Evolutionary conservation across 1,140 invertebrate species (phyloP).

Genomic region (Euura lappo): DNA sequence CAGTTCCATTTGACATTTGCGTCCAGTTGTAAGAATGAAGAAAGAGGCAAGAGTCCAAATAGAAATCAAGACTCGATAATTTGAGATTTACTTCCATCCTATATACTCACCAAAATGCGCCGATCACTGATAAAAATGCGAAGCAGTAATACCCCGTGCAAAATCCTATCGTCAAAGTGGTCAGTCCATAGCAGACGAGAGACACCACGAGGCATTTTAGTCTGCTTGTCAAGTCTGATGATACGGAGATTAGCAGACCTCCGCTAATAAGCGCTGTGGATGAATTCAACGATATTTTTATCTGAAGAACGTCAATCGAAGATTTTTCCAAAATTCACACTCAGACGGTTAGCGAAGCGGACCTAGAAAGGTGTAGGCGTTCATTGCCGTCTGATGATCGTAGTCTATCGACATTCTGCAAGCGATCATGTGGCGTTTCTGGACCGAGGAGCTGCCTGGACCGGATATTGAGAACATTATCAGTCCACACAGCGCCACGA

Average conservation of each 20-base stretch:
- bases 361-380: not conserved
- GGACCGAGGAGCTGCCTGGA: not conserved
- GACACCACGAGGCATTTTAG: not conserved
- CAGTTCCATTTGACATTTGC: no score
- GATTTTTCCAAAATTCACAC: not conserved
- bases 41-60: no score
- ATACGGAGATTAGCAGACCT: not conserved
- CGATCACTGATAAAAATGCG: not conserved
- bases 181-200: not conserved
- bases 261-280: not conserved
- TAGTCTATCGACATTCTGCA: not conserved
- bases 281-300: not conserved
- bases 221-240: not conserved
- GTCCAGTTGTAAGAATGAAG: no score
- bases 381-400: not conserved
- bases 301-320: not conserved
- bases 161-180: not conserved
- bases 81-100: no score
- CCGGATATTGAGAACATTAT: not conserved
- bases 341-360: not conserved
- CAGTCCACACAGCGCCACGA: not conserved
- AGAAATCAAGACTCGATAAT: no score
- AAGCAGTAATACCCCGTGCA: not conserved
- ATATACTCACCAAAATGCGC: slow-evolving; percentile 1
- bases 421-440: not conserved